Evolutionary conservation across 2,113 vertebrate species (phyloP), one percentile per base, ranked within the genome.

Genomic region (Amblyopsis rosae): DNA sequence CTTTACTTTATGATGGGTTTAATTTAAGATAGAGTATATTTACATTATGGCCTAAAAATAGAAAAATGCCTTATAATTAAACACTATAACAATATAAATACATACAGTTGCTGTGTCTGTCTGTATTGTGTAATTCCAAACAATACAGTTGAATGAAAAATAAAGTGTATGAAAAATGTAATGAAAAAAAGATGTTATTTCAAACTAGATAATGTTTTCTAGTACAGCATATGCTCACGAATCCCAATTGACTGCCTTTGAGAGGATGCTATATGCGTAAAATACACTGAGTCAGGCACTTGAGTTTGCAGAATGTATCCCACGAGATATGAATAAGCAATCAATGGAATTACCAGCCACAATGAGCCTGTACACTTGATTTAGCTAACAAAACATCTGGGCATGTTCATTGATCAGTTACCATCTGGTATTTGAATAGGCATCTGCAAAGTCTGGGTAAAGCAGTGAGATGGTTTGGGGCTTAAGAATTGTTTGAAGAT

Each of bases 391-490:
- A 69, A 60, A 53, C 12, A 19, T 41, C 48, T 74, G 3, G 6
- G 13, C 59, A 47, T 67, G 67, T 72, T 72, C 65, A 79, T 63
- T 70, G 70, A 81, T 79, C 62, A 26, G 26, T 26, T 26, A 26
- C 26, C 26, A 47, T 61, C 17, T 59, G 16, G 62, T 59, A 65
- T 76, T 74, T 59, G 33, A 15, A 59, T 46, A 57, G 7, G 6
- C 12, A 16, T 51, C 26, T 26, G 26, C 26, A 26, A 26, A 26
- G 26, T 26, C 26, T 26, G 26, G 26, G 26, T 26, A 26, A 26
- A 26, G 26, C 26, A 26, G 19, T 19, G 19, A 19, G 26, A 26
- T 26, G 26, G 26, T 26, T 26, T 26, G 26, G 26, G 26, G 26
- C 7, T 41, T 49, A 16, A 16, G 19, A 8, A 47, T 57, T 62